A percentile compares a stretch with the other conserved stretches of the same genome.
phyloP scores from a whole-genome alignment of 2,888 invertebrate species.

The Perithous albicinctus region DNA sequence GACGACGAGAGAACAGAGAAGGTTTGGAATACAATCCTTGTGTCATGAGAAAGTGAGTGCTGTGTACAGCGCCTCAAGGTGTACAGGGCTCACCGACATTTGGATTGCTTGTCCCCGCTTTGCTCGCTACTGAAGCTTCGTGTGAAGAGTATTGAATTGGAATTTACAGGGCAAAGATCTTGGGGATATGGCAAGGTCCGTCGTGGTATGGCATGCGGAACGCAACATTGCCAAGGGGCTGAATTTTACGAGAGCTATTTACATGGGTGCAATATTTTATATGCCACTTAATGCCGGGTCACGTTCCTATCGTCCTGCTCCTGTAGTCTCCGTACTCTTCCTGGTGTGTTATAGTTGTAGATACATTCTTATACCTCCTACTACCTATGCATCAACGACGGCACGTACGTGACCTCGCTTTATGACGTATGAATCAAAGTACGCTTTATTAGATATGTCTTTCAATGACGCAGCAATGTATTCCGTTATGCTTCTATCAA shows the following conservation, averaged over 20 bases:
- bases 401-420: constrained; percentile 64
- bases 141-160: constrained; percentile 73
- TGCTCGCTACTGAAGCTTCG: constrained; percentile 34
- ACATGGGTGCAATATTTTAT: constrained; percentile 83
- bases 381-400: constrained; percentile 37
- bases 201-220: constrained; percentile 69
- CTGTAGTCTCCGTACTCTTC: constrained; percentile 32
- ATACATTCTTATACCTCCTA: constrained; percentile 37
- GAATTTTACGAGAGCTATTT: constrained; percentile 82
- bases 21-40: constrained; percentile 48
- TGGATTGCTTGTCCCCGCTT: constrained; percentile 38
- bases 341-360: constrained; percentile 53
- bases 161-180: constrained; percentile 73
- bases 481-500: not conserved
- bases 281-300: constrained; percentile 83
- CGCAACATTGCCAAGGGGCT: constrained; percentile 72
- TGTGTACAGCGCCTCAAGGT: constrained; percentile 20
- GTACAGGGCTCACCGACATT: constrained; percentile 33
- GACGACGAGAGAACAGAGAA: constrained; percentile 39
- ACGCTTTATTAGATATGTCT: constrained; percentile 75
- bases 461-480: constrained; percentile 32
- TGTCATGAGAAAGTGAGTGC: constrained; percentile 33
- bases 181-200: constrained; percentile 68
- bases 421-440: constrained; percentile 81
- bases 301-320: constrained; percentile 78